Percentiles rank a stretch among this genome's conserved stretches.
phyloP scores from a whole-genome alignment of 2,888 invertebrate genomes.

The Disparrhopalites patrizii region DNA sequence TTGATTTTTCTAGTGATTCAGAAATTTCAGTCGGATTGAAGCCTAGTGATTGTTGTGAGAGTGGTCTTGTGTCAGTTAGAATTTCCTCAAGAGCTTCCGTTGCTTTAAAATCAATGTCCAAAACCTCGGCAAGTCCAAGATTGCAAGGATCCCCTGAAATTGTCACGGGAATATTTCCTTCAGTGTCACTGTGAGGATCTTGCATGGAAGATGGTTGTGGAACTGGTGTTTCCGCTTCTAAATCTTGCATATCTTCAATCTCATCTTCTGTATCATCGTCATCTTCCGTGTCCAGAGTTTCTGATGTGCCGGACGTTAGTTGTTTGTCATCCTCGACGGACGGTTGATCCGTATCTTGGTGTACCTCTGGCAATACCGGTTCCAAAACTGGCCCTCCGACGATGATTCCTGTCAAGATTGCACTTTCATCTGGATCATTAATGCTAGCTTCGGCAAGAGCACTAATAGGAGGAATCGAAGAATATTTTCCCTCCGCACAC shows the following conservation, averaged over 20 bases:
- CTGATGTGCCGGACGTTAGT: not conserved
- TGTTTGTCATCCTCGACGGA: too few relatives aligned
- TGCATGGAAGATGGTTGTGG: not conserved
- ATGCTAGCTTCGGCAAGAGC: too few relatives aligned
- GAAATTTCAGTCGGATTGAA: not conserved
- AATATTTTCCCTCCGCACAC: too few relatives aligned
- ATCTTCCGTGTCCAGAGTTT: not conserved
- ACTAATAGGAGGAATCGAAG: too few relatives aligned
- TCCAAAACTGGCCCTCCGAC: too few relatives aligned
- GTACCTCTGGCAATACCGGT: too few relatives aligned
- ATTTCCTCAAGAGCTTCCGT: not conserved
- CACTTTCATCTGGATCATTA: too few relatives aligned
- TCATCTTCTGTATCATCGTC: not conserved
- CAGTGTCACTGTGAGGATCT: not conserved
- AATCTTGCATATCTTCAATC: not conserved
- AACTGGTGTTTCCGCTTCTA: not conserved
- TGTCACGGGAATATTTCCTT: not conserved
- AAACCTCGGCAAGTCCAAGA: not conserved
- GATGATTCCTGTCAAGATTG: too few relatives aligned
- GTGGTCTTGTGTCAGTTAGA: too few relatives aligned
- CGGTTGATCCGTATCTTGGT: too few relatives aligned
- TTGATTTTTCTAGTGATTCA: too few relatives aligned
- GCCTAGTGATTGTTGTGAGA: not conserved
- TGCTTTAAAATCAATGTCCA: not conserved
- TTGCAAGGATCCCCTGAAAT: not conserved